phyloP scores from a whole-genome alignment of 2,888 invertebrate species.

The Tortricodes alternella region DNA sequence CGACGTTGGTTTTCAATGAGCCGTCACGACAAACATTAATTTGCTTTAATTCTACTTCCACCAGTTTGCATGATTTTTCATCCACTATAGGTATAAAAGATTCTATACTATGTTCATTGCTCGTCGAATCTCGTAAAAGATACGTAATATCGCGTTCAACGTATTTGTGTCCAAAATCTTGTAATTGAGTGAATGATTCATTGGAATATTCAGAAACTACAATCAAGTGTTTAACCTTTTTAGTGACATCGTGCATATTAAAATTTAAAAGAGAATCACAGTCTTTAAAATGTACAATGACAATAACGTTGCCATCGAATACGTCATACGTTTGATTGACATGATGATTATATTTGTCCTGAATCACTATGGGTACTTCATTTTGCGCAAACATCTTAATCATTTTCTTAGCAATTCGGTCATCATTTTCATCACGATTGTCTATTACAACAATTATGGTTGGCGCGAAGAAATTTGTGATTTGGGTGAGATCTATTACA shows the following conservation, averaged over 20 bases:
- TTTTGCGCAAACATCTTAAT: constrained; percentile 33
- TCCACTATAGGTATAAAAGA: constrained; percentile 51
- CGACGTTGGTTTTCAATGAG: constrained; percentile 31
- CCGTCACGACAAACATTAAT: constrained; percentile 52
- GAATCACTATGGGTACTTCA: constrained; percentile 33
- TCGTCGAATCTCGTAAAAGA: constrained; percentile 37
- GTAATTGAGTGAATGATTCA: constrained; percentile 34
- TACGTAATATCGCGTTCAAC: constrained; percentile 48
- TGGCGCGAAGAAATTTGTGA: constrained; percentile 5
- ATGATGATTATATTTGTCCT: constrained; percentile 8
- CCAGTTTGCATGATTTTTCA: constrained; percentile 43
- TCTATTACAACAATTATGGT: constrained; percentile 34
- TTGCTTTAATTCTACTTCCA: constrained; percentile 32
- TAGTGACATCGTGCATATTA: constrained; percentile 32
- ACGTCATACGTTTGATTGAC: constrained; percentile 18
- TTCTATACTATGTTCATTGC: constrained; percentile 36
- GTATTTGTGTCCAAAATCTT: constrained; percentile 37
- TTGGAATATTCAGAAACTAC: constrained; percentile 37
- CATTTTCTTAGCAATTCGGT: constrained; percentile 36
- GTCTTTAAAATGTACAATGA: constrained; percentile 40
- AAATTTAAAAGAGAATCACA: constrained; percentile 37
- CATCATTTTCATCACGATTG: constrained; percentile 17
- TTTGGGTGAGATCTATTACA: constrained; percentile 7
- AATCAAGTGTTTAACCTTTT: constrained; percentile 45
- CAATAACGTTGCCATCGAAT: constrained; percentile 32